A percentile compares a stretch with the other conserved stretches of the same genome.
Conservation (phyloP, 2,113 vertebrate species). For the Daboia siamensis region DNA sequence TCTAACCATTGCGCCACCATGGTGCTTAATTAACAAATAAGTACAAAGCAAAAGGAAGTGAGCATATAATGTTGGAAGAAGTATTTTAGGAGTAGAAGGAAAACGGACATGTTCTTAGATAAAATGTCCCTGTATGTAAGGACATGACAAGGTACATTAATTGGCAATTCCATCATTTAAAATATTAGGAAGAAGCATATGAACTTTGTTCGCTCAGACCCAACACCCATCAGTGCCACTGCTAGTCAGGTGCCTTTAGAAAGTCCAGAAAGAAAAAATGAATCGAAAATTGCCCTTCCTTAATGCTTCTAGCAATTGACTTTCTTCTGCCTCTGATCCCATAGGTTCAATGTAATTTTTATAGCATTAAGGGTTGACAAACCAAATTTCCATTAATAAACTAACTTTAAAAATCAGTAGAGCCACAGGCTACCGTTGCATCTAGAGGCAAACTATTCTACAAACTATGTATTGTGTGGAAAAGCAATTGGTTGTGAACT, state of each 20-base stretch:
- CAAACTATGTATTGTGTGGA: background rate
- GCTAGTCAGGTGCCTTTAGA: background rate
- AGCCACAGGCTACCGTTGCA: background rate
- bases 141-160: background rate
- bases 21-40: background rate
- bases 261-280: background rate
- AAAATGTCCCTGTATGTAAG: background rate
- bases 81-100: background rate
- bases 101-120: constrained; percentile 7
- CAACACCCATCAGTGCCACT: background rate
- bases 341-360: background rate
- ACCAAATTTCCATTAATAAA: background rate
- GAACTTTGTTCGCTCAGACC: background rate
- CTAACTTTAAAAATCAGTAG: background rate
- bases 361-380: background rate
- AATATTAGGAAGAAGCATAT: constrained; percentile 3
- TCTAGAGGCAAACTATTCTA: background rate
- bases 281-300: background rate
- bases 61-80: background rate
- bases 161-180: constrained; percentile 4
- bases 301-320: background rate
- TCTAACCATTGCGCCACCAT: background rate
- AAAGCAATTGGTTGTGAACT: background rate
- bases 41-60: background rate
- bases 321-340: background rate